These are phyloP conservation scores for Tachysurus vachellii DNA, from an alignment of 2,113 vertebrate species.

Conservation along the genomic window DNA sequence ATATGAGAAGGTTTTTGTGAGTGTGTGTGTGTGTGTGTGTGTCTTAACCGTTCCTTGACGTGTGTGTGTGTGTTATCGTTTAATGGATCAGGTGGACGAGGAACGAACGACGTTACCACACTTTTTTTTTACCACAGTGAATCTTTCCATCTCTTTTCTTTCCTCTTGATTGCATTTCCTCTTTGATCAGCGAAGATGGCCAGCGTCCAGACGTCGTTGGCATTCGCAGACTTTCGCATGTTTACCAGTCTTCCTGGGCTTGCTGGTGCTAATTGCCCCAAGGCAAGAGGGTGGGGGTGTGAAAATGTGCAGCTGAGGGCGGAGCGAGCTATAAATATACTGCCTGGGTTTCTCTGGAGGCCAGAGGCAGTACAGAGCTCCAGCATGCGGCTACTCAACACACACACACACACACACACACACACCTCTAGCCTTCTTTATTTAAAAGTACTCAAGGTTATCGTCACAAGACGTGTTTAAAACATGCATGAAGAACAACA, in stretches of 20 bases:
- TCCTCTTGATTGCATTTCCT: slow-evolving; percentile 32
- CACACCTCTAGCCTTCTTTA: slow-evolving; percentile 9
- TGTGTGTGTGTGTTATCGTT: not conserved
- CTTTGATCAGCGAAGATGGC: slow-evolving; percentile 39
- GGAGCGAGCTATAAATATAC: slow-evolving; percentile 70
- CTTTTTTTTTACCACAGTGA: not conserved
- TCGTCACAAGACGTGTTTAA: not conserved
- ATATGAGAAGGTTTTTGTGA: not conserved
- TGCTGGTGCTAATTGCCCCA: slow-evolving; percentile 74
- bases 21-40: not conserved
- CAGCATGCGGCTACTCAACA: slow-evolving; percentile 37
- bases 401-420: slow-evolving; percentile 24
- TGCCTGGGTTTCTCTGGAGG: slow-evolving; percentile 60
- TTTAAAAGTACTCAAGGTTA: slow-evolving; percentile 1
- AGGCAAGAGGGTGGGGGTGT: slow-evolving; percentile 67
- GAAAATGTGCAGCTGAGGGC: slow-evolving; percentile 74
- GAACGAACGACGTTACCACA: not conserved
- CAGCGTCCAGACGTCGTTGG: slow-evolving; percentile 68
- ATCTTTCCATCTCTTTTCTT: slow-evolving; percentile 26
- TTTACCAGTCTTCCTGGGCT: slow-evolving; percentile 62
- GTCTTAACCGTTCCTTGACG: not conserved
- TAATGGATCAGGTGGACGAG: too few species aligned
- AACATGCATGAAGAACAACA: not conserved
- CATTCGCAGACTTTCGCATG: slow-evolving; percentile 64
- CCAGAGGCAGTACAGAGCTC: slow-evolving; percentile 35